phyloP scores from a whole-genome alignment of 2,797 vertebrate species.

The Characodon lateralis region DNA sequence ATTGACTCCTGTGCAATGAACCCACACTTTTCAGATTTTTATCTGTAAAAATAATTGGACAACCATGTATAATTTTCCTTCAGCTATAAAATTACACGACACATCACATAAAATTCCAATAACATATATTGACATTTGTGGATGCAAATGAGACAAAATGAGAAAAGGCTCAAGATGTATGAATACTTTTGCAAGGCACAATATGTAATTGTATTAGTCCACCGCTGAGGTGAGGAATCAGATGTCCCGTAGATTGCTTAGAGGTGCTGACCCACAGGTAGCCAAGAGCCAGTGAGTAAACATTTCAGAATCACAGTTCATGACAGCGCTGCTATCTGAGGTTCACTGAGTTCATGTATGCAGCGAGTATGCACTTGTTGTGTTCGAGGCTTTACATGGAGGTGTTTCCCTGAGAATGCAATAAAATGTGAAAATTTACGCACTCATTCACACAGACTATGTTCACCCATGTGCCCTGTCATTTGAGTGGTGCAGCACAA shows the following conservation, averaged over 20 bases:
- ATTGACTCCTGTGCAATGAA: too few relatives aligned
- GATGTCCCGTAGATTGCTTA: constrained; percentile 35
- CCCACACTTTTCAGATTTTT: too few relatives aligned
- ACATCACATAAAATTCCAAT: too few relatives aligned
- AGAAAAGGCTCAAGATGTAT: background rate
- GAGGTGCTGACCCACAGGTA: constrained; percentile 40
- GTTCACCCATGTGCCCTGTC: constrained; percentile 25
- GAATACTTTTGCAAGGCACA: background rate
- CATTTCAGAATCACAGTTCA: constrained; percentile 50
- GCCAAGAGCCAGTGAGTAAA: constrained; percentile 46
- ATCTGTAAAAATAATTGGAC: too few relatives aligned
- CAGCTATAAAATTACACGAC: too few relatives aligned
- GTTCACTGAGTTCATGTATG: constrained; percentile 56
- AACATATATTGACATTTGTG: too few relatives aligned
- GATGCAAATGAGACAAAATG: too few relatives aligned
- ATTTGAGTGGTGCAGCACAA: constrained; percentile 34
- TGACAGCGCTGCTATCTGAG: constrained; percentile 35
- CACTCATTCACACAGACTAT: constrained; percentile 4
- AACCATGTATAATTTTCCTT: too few relatives aligned
- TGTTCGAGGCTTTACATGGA: constrained; percentile 21
- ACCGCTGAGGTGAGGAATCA: constrained; percentile 29
- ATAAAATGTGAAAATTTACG: constrained; percentile 44
- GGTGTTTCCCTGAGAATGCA: constrained; percentile 25
- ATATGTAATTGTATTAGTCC: constrained; percentile 7
- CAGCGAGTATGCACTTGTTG: constrained; percentile 32